Conservation (phyloP, 2,797 vertebrate species). For the Phalloptychus januarius region DNA sequence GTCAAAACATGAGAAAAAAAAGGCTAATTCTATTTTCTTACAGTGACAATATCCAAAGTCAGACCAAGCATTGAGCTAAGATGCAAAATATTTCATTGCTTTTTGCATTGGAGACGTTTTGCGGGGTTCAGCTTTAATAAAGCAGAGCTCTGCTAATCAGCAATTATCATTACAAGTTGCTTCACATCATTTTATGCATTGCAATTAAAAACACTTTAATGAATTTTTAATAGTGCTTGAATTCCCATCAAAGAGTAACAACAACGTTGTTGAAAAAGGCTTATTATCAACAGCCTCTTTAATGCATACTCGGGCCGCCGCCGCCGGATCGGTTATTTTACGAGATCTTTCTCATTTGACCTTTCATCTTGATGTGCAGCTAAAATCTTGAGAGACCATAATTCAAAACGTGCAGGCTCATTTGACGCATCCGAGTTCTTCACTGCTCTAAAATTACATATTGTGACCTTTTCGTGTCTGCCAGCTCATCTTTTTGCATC, state of each 20-base stretch:
- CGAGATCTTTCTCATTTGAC: background rate
- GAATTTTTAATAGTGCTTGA: constrained; percentile 4
- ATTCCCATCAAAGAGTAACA: background rate
- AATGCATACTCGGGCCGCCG: background rate
- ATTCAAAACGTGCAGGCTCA: constrained; percentile 22
- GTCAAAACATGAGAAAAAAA: background rate
- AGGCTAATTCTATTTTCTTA: background rate
- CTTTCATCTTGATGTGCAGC: constrained; percentile 7
- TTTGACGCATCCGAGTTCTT: constrained; percentile 29
- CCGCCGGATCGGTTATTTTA: background rate
- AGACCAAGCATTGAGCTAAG: background rate
- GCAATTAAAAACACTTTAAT: constrained; percentile 1
- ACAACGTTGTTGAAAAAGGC: background rate
- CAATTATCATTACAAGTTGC: background rate
- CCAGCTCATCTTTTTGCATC: constrained; percentile 36
- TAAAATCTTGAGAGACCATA: constrained; percentile 1
- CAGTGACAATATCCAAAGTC: background rate
- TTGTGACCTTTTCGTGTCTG: constrained; percentile 51
- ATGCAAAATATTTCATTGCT: background rate
- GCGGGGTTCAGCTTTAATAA: background rate
- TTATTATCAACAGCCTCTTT: background rate
- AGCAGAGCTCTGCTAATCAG: background rate
- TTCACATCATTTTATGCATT: background rate
- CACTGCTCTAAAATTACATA: constrained; percentile 38
- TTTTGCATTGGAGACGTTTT: background rate